These are phyloP conservation scores for Pterois miles DNA, from an alignment of 2,797 vertebrate species.

Conservation along the genomic window DNA sequence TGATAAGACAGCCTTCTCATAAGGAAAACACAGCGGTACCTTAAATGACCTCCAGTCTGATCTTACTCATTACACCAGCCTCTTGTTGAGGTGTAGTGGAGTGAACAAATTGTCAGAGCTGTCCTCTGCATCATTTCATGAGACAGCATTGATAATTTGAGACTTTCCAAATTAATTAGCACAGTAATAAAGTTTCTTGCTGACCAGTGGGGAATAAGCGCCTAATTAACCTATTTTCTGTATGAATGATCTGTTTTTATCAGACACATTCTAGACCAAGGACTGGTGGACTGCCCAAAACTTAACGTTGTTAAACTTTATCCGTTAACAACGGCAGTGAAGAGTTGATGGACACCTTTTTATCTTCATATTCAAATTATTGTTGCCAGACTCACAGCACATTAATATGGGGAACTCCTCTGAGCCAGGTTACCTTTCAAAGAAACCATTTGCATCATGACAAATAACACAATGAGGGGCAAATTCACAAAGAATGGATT, in stretches of 20 bases:
- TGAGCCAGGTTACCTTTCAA: background rate
- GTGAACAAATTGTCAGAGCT: slow-evolving; percentile 13
- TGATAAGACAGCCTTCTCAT: background rate
- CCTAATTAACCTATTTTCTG: slow-evolving; percentile 83
- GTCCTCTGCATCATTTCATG: slow-evolving; percentile 56
- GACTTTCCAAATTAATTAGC: slow-evolving; percentile 81
- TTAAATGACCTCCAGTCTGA: slow-evolving; percentile 14
- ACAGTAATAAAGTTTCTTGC: slow-evolving; percentile 74
- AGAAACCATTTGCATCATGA: background rate
- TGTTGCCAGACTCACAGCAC: background rate
- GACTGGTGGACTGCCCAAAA: slow-evolving; percentile 39
- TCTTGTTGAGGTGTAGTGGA: background rate
- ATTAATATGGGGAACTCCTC: background rate
- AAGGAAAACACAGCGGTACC: background rate
- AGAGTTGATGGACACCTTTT: background rate
- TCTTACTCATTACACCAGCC: background rate
- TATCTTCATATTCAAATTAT: background rate
- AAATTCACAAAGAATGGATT: background rate
- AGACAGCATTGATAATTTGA: slow-evolving; percentile 72
- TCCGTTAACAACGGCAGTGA: background rate
- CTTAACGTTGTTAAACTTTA: slow-evolving; percentile 44
- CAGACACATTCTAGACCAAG: slow-evolving; percentile 65
- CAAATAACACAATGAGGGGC: background rate
- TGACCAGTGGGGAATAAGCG: slow-evolving; percentile 82
- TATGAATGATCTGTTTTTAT: slow-evolving; percentile 77